Conservation (phyloP, 2,797 vertebrate species). For the Petrocephalus schoutedeni region DNA sequence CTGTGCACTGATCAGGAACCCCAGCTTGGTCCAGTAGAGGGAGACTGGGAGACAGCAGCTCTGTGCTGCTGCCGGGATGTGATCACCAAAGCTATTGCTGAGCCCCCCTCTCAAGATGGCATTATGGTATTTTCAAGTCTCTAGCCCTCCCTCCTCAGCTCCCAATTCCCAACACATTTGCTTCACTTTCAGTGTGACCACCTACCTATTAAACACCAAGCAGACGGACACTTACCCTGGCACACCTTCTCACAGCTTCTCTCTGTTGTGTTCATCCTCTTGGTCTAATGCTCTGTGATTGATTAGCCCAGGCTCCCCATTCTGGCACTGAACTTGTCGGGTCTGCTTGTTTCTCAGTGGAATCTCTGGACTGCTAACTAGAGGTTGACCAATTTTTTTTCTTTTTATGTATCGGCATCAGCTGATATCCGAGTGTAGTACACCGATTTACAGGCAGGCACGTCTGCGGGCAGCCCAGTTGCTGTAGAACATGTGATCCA, state of each 20-base stretch:
- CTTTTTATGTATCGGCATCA: too few relatives aligned
- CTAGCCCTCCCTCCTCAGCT: background rate
- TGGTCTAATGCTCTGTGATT: background rate
- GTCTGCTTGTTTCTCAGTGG: background rate
- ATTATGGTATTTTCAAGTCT: background rate
- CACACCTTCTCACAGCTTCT: background rate
- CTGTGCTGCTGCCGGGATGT: background rate
- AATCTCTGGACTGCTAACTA: background rate
- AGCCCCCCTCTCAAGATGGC: background rate
- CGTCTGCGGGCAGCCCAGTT: too few relatives aligned
- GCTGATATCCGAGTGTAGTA: too few relatives aligned
- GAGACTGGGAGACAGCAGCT: background rate
- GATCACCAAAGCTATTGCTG: background rate
- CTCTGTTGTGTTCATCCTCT: background rate
- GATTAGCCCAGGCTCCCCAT: background rate
- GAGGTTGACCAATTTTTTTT: too few relatives aligned
- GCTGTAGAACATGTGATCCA: too few relatives aligned
- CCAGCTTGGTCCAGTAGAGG: background rate
- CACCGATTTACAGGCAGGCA: too few relatives aligned
- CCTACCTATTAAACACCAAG: background rate
- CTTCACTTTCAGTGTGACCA: background rate
- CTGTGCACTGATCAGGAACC: background rate
- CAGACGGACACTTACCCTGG: background rate
- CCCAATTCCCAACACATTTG: background rate
- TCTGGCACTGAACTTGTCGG: background rate